Evolutionary conservation across 2,113 vertebrate genomes (phyloP), one percentile per base, ranked within the genome.

Genomic region (Spheniscus mendiculus): DNA sequence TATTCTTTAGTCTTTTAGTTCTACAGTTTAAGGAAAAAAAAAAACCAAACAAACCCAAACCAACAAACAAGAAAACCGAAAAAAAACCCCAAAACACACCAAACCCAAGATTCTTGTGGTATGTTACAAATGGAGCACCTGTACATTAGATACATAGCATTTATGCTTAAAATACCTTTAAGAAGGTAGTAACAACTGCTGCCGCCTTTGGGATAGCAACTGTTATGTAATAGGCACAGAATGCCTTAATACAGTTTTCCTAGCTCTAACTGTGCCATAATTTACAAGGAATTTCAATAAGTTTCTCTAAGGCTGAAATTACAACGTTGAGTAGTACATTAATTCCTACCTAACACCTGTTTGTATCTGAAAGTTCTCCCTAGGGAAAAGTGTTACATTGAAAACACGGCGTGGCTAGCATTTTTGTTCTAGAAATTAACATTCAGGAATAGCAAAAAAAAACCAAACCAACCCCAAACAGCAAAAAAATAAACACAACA

Each of bases 211-310:
- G 79, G 49, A 80, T 16, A 66, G 5, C 50, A 65, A 30, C 27
- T 70, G 15, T 9, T 27, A 40, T 1, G 12, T 4, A 53, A 55
- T 3, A 27, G 32, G 20, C 0, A 2, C 4, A 55, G 27, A 72
- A 87, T 19, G 18, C 11, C 71, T 71, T 44, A n/a, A 34, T 23
- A 42, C 19, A 76, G 26, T 6, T 92, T 76, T 55, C 27, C 30
- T 30, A 83, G 44, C 25, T 71, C 19, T 29, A 71, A 25, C 13
- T 19, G 30, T 30, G 12, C 47, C 27, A 5, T 36, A 38, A 78
- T 49, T 61, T 67, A 61, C 19, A 47, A 32, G 12, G 22, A 26
- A 62, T 73, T 61, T 49, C 26, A 67, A 26, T 11, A 20, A 26
- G 9, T 45, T 72, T 72, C 65, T 66, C 56, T 13, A n/a, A n/a